Base-by-base conservation (phyloP, 2,888 invertebrate genomes). In the Saturnia pavonia region DNA sequence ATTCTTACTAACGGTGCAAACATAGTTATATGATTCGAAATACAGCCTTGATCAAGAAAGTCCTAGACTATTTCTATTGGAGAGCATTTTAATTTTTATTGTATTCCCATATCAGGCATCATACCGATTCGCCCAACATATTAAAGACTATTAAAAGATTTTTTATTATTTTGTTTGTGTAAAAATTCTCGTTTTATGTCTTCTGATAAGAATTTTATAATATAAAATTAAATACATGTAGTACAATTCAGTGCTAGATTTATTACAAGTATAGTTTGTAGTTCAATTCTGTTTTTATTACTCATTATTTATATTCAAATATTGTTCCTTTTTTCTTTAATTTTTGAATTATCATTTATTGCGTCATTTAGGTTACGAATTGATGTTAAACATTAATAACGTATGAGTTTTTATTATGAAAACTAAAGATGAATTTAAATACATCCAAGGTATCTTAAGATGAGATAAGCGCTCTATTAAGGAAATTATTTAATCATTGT, bases 341-440 rank as follows among this genome's bases (percentile, higher is more conserved):
- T 48, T 48, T 48, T n/a, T 48, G 1, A 48, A 19, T 6, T 16
- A 9, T 54, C 2, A 22, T 11, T 11, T 54, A 22, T 27, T 27
- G 19, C 57, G 27, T 60, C 57, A 60, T 60, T 60, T 22, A 27
- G 27, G 14, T 25, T 25, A 14, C 6, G 14, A 60, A 60, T n/a
- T n/a, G n/a, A n/a, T 60, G 27, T 14, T 60, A 14, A 14, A 60
- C 27, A 12, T 60, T 27, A 14, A 60, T 51, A 51, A 51, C 19
- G 11, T 60, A 12, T 27, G 22, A 54, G 25, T 12, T 27, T 27
- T 60, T 60, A 27, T 51, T 51, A 51, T 12, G 3, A 34, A 34
- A 34, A 34, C 34, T 25, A 57, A 57, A 25, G 57, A n/a, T 65
- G 43, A 45, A 60, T 40, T 69, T 69, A 45, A 45, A 69, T 63